Evolutionary conservation across 2,888 invertebrate species (phyloP), one percentile per base, ranked within the genome.

Genomic region (Parnassius smintheus): DNA sequence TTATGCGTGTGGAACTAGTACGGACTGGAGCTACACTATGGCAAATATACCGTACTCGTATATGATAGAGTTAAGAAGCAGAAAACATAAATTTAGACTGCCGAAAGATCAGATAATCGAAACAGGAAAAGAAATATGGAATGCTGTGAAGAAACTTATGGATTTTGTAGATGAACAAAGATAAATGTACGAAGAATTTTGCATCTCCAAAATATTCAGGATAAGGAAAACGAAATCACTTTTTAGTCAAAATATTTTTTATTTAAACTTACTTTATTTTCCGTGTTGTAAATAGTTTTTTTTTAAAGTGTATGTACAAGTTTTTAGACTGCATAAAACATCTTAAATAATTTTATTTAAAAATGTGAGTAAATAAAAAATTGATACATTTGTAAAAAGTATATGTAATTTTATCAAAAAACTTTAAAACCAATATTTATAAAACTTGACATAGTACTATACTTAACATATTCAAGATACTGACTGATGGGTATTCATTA

Each of bases 21-120:
- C 76, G 2, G 91, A 91, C 63, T 91, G 91, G 91, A 88, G 90
- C 57, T 91, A 91, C 61, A 82, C 78, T 0, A 78, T 84, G 35
- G 91, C 91, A 0, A 86, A 88, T 54, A 88, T 91, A 64, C 91
- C 90, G 0, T 91, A 80, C 72, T 89, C 87, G 0, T 91, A 82
- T 67, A 90, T 91, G 88, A 73, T 91, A 12, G 91, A 91, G 64
- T 74, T 91, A 8, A 77, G 89, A 45, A 83, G 90, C 65, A 85
- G 64, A 64, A 88, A 80, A 64, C 62, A 88, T 67, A 84, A 73
- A 66, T 91, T 91, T 73, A 80, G 68, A 56, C 69, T 91, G 9
- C 91, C 90, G 2, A 85, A 71, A 58, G 83, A 86, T 4, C 85
- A 90, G 68, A 91, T 91, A 25, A 69, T 78, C 12, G 84, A 81